Evolutionary conservation across 2,797 vertebrate genomes (phyloP), one percentile per base, ranked within the genome.

Genomic region (Gadopsis bispinosus): DNA sequence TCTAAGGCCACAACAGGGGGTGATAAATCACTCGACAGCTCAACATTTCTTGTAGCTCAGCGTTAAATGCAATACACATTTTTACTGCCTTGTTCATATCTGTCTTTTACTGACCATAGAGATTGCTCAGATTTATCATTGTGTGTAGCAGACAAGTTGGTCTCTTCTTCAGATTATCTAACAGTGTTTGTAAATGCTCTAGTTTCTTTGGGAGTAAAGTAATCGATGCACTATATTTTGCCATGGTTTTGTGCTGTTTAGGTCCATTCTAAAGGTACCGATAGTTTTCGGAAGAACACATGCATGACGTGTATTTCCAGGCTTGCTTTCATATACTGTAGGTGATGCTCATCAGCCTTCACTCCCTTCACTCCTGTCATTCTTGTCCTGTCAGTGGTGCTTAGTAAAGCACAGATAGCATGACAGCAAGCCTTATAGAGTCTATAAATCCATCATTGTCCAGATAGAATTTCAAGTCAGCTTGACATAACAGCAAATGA

Each of bases 111-210:
- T 64, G 33, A 51, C 50, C n/a, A 48, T 14, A 4, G 35, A 65
- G 53, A 39, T 5, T 4, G 13, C n/a, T 76, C 3, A 8, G 51
- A 69, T 80, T 45, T 47, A 51, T 54, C 2, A 1, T 20, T 55
- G 61, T 60, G 45, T 37, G 51, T 22, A 17, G n/a, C 5, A n/a
- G 0, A 73, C 56, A 58, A 5, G 22, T 37, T 20, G 5, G 12
- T 41, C 19, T 63, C 33, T 47, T 53, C 17, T 7, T 73, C 22
- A 65, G 58, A 69, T 20, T 31, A 33, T 13, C 26, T 26, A 26
- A 61, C 54, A 8, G 56, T 35, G 26, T 58, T 67, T 35, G 41
- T 65, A 37, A 61, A 60, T 66, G 37, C 29, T 33, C 37, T 37
- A 17, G 26, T 58, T 50, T 62, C 22, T 50, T 54, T 48, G 12